Percentiles rank a stretch among this genome's conserved stretches.
These are phyloP conservation scores for Xiphorhynchus erythropygius DNA, from an alignment of 2,797 vertebrate species.

Conservation along the genomic window DNA sequence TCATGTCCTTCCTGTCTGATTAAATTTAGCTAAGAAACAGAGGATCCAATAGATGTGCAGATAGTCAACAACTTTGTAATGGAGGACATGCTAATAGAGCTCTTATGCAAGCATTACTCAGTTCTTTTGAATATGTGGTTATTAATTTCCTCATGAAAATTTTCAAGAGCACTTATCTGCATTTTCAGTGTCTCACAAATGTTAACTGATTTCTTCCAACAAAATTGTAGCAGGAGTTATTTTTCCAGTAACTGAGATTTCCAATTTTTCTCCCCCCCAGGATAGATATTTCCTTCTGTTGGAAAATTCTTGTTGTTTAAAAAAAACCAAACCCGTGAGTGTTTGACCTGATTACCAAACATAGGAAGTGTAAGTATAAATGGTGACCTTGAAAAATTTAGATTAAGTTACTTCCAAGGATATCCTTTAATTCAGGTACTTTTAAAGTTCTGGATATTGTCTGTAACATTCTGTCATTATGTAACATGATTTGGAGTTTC, in stretches of 20 bases:
- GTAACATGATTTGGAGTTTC: not conserved
- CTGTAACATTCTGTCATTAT: not conserved
- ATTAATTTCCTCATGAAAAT: not conserved
- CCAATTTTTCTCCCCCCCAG: rapidly evolving
- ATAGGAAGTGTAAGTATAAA: not conserved
- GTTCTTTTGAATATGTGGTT: not conserved
- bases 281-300: not conserved
- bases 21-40: constrained; percentile 23
- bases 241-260: not conserved
- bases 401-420: not conserved
- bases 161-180: not conserved
- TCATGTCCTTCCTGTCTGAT: constrained; percentile 17
- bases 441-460: not conserved
- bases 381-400: not conserved
- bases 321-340: not conserved
- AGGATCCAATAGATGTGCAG: not conserved
- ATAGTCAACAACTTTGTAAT: not conserved
- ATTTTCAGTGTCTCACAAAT: not conserved
- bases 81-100: not conserved
- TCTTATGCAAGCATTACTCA: not conserved
- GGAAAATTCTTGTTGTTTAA: not conserved
- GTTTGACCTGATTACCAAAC: not conserved
- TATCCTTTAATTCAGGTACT: not conserved
- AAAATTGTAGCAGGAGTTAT: not conserved
- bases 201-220: not conserved